These are phyloP conservation scores for Syngnathus floridae DNA, from an alignment of 2,113 vertebrate species.

Conservation along the genomic window DNA sequence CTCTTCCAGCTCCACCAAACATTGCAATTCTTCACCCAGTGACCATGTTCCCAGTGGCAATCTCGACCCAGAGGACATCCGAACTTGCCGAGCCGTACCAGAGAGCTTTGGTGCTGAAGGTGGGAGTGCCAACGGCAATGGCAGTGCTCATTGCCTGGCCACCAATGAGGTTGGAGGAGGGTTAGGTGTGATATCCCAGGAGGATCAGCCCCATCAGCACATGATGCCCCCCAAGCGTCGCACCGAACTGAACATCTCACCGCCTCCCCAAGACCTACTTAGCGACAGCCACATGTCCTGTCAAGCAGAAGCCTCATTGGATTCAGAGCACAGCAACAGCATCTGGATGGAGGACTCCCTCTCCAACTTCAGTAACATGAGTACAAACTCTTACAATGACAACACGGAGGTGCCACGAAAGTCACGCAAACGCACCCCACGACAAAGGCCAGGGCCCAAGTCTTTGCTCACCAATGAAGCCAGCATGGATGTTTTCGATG, in stretches of 20 bases:
- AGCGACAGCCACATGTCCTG: slow-evolving; percentile 97
- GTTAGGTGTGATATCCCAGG: slow-evolving; percentile 71
- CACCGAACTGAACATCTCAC: slow-evolving; percentile 94
- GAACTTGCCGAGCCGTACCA: slow-evolving; percentile 71
- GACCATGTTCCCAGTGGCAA: slow-evolving; percentile 81
- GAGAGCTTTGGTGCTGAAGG: slow-evolving; percentile 51
- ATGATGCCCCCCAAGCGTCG: slow-evolving; percentile 87
- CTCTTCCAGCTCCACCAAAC: slow-evolving; percentile 90
- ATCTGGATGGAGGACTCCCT: slow-evolving; percentile 98
- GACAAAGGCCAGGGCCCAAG: slow-evolving; percentile 93
- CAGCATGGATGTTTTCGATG: slow-evolving; percentile 98
- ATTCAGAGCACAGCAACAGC: slow-evolving; percentile 96
- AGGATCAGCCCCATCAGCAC: slow-evolving; percentile 78
- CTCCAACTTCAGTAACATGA: slow-evolving; percentile 97
- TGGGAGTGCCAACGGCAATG: slow-evolving; percentile 29
- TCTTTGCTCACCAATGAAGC: slow-evolving; percentile 75
- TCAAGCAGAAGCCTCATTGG: slow-evolving; percentile 84
- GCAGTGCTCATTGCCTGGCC: slow-evolving; percentile 29
- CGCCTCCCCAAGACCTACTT: slow-evolving; percentile 94
- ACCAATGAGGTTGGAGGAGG: slow-evolving; percentile 47
- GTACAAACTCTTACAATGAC: slow-evolving; percentile 94
- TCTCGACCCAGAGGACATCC: slow-evolving; percentile 78
- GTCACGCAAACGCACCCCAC: slow-evolving; percentile 94
- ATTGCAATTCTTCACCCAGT: slow-evolving; percentile 83
- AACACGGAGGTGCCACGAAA: slow-evolving; percentile 98